Evolutionary conservation across 2,113 vertebrate species (phyloP), one percentile per base, ranked within the genome.

Genomic region (Anser brachyrhynchus): DNA sequence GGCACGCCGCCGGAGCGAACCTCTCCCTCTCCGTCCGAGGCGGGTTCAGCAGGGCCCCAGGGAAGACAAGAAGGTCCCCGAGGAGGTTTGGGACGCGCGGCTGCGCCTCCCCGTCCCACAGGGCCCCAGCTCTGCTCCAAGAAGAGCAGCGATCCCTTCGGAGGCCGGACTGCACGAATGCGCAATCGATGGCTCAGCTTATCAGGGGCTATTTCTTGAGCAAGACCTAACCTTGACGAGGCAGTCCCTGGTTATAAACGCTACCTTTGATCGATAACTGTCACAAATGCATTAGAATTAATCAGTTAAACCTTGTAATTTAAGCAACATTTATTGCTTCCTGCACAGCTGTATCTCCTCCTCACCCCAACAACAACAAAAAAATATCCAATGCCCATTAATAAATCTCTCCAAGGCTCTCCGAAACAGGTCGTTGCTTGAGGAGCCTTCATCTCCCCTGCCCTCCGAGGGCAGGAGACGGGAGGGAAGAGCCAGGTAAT

Each of bases 201-300:
- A 96, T 95, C 96, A 95, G 51, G 79, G 77, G 86, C 89, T 61
- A 37, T 73, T 95, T 49, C 90, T 88, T 35, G 75, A 92, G 93
- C 77, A 18, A 90, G 66, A 81, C 21, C 83, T 82, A 95, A 95
- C 96, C 95, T 95, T 96, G 95, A 57, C 85, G 57, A 72, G 8
- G 31, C 77, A 70, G 85, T 61, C 57, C 70, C 57, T 21, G 83
- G 95, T 70, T 93, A 87, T 97, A 96, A 97, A 96, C 62, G 95
- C 84, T 92, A 97, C 97, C 95, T 97, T 97, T 97, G 97, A 95
- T 97, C 96, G 95, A 97, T 95, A 95, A 41, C 92, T 96, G 91
- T 89, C 93, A 97, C 91, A 29, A 91, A 70, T 6, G 92, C 84
- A 70, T 74, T 62, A 82, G 84, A 94, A 97, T 89, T 57, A 44